Conservation (phyloP, 2,797 vertebrate genomes). For the Astyanax mexicanus region DNA sequence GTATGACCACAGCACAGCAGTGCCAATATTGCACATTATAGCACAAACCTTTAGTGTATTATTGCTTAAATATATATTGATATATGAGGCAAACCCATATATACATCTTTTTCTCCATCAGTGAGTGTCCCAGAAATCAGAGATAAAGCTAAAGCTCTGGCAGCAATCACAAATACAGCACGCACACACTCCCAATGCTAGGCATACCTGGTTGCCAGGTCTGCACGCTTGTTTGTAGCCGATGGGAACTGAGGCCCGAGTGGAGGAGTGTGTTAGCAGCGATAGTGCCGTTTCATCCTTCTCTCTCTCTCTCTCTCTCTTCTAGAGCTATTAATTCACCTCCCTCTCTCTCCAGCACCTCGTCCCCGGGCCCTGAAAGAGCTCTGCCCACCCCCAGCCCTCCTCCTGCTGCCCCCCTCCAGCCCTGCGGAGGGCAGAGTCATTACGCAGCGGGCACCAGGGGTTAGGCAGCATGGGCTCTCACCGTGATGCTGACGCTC, state of each 20-base stretch:
- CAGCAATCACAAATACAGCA: background rate
- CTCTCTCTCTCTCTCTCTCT: slow-evolving; percentile 59
- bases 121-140: background rate
- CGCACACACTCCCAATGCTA: background rate
- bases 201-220: background rate
- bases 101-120: background rate
- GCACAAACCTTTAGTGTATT: too few relatives aligned
- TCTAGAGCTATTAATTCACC: slow-evolving; percentile 54
- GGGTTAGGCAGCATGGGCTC: slow-evolving; percentile 38
- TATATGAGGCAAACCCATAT: background rate
- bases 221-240: background rate
- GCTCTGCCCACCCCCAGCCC: slow-evolving; percentile 33
- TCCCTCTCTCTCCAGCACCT: slow-evolving; percentile 58
- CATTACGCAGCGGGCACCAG: slow-evolving; percentile 45
- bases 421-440: slow-evolving; percentile 56
- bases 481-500: slow-evolving; percentile 8
- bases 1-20: too few relatives aligned
- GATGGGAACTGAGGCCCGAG: slow-evolving; percentile 32
- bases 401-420: slow-evolving; percentile 39
- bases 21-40: too few relatives aligned
- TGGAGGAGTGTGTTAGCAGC: slow-evolving; percentile 15
- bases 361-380: slow-evolving; percentile 37
- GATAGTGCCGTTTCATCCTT: slow-evolving; percentile 52
- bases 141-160: background rate
- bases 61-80: too few relatives aligned